Base-by-base conservation (phyloP, 2,797 vertebrate species). In the Chelidonichthys spinosus region DNA sequence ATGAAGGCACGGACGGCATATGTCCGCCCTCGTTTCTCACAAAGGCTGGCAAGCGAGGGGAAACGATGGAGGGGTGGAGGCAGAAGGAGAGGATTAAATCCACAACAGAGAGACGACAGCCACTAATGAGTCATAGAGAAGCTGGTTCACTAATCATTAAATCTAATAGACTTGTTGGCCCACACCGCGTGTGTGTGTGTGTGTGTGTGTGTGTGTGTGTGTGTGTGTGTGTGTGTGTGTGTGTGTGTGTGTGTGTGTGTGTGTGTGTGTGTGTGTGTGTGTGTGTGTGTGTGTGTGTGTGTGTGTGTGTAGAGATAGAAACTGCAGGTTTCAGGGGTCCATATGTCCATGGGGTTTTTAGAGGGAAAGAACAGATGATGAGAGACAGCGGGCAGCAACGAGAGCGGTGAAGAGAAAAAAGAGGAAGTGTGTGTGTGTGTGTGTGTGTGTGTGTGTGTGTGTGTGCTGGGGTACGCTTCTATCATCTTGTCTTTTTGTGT, bases 1-100 rank as follows among this genome's bases (percentile, higher is more conserved):
- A 90, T 90, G 88, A 92, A 89, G 92, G 90, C 92, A 89, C 81
- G 92, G 89, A 92, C 63, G 87, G 93, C 94, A 95, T 94, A 95
- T 94, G 94, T 95, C 92, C 86, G 76, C 90, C 92, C 92, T 90
- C 76, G 63, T 90, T 93, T 88, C 85, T 92, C 82, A 89, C 87
- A 92, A 92, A 93, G 90, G 89, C 90, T 86, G 86, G 82, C 69
- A 79, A 82, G 85, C 67, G 60, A 85, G 90, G 86, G 89, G 87
- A 85, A 87, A 86, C 25, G 65, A 83, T 78, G 75, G 70, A 85
- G 86, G 85, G 89, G 86, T 84, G 88, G 82, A 91, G 90, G 87
- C 87, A 90, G 85, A 87, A 86, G 89, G 89, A 91, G 82, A 89
- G 91, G 89, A 93, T 94, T 93, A 92, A 91, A 92, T 86, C 89